phyloP scores from a whole-genome alignment of 2,113 vertebrate species.

The Bagarius yarrelli region DNA sequence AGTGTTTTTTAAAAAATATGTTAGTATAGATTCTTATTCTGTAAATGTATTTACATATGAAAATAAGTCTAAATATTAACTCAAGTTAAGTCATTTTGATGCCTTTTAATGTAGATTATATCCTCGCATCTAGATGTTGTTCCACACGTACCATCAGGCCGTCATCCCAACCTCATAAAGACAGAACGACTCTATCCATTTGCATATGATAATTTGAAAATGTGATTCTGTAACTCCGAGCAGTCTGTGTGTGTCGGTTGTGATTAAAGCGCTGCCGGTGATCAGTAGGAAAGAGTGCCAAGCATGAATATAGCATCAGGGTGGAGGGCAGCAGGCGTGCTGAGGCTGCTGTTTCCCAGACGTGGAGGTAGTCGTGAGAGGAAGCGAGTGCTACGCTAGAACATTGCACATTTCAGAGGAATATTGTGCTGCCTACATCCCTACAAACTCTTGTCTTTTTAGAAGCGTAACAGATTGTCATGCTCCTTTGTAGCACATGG shows the following conservation, averaged over 20 bases:
- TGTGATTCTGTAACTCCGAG: constrained; percentile 67
- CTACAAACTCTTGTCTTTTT: constrained; percentile 2
- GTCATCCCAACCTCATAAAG: constrained; percentile 44
- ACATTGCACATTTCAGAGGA: not conserved
- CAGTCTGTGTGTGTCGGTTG: constrained; percentile 66
- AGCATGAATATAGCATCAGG: constrained; percentile 51
- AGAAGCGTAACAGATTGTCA: not conserved
- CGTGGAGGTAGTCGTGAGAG: constrained; percentile 24
- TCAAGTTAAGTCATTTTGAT: too few relatives aligned
- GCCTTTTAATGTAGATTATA: constrained; percentile 2
- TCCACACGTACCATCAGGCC: constrained; percentile 50
- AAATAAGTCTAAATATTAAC: too few relatives aligned
- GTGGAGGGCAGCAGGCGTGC: constrained; percentile 30
- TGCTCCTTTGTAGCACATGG: not conserved
- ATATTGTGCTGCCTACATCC: constrained; percentile 13
- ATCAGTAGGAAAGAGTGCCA: constrained; percentile 57
- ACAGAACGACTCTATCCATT: constrained; percentile 55
- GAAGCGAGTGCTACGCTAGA: constrained; percentile 1
- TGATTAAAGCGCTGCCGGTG: constrained; percentile 62
- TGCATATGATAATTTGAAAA: constrained; percentile 63
- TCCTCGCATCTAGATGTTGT: not conserved
- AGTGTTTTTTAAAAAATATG: not conserved
- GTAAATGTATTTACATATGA: too few relatives aligned
- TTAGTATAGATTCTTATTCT: not conserved
- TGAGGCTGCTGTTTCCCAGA: constrained; percentile 35